Evolutionary conservation across 2,888 invertebrate species (phyloP).

Genomic region (Tipula helvola): DNA sequence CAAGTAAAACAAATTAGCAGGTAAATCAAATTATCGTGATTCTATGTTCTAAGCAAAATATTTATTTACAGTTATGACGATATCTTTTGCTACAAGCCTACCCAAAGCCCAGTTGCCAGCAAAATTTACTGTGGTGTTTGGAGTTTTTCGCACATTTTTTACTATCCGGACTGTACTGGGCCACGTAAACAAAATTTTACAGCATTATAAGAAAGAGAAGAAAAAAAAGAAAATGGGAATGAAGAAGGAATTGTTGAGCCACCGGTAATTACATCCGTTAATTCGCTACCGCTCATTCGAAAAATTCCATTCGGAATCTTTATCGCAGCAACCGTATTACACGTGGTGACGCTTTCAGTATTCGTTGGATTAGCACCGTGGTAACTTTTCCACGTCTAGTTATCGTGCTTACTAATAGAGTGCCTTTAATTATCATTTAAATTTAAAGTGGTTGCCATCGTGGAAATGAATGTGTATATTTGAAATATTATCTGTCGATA

Average conservation of each 20-base stretch:
- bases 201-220: not conserved
- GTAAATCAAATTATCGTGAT: not conserved
- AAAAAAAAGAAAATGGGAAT: no score
- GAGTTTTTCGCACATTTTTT: not conserved
- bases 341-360: not conserved
- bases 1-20: conserved; percentile 55
- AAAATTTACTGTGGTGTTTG: not conserved
- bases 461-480: no score
- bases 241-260: no score
- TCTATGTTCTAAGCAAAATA: not conserved
- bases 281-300: not conserved
- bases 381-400: no score
- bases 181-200: no score
- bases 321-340: not conserved
- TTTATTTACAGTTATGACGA: not conserved
- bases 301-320: not conserved
- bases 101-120: not conserved
- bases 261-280: not conserved
- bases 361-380: no score
- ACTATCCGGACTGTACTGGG: not conserved
- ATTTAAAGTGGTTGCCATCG: no score
- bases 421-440: no score
- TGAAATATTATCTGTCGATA: no score
- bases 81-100: not conserved
- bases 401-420: no score